Base-by-base conservation (phyloP, 2,113 vertebrate genomes). In the Scopus umbretta region DNA sequence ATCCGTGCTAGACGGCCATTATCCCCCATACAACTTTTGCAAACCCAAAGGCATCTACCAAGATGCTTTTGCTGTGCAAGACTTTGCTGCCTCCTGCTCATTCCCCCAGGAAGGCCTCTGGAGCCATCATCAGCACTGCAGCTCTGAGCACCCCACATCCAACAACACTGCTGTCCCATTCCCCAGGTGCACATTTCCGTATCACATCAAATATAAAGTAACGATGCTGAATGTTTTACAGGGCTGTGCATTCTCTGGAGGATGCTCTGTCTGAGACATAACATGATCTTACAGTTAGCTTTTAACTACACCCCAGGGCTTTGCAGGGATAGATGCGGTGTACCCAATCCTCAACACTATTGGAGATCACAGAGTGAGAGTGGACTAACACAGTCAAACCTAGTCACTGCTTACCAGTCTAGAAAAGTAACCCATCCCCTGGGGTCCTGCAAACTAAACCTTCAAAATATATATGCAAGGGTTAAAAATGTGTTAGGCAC, bases 151-250 rank as follows among this genome's bases (percentile, higher is more conserved):
- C 12, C 45, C 65, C 13, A 8, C 2, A 18, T 25, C 59, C 86
- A 61, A 71, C 0, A 1, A 45, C 68, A 73, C 49, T 86, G 63
- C 59, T 32, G 34, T 73, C 62, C 66, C 0, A 0, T 5, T 80
- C 72, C 80, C 86, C 66, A 47, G 68, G 20, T 55, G 68, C 68
- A 61, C 73, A 49, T 42, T 58, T 72, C 53, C 52, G 29, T 30
- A 67, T 16, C 6, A 2, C 17, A 62, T 16, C 73, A 86, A 80
- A 79, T 40, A 75, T 3, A 92, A 92, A 89, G 18, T 15, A 79
- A 42, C 0, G 0, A 81, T 5, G 50, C 40, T 56, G 30, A 73
- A 11, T 23, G 70, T 75, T 91, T 82, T 76, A 82, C 49, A 86
- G 62, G 38, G 62, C 91, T 82, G n/a, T 32, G 72, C 47, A 14